These are phyloP conservation scores for Peromyscus nudipes DNA, from an alignment of 2,797 vertebrate genomes.

Conservation along the genomic window DNA sequence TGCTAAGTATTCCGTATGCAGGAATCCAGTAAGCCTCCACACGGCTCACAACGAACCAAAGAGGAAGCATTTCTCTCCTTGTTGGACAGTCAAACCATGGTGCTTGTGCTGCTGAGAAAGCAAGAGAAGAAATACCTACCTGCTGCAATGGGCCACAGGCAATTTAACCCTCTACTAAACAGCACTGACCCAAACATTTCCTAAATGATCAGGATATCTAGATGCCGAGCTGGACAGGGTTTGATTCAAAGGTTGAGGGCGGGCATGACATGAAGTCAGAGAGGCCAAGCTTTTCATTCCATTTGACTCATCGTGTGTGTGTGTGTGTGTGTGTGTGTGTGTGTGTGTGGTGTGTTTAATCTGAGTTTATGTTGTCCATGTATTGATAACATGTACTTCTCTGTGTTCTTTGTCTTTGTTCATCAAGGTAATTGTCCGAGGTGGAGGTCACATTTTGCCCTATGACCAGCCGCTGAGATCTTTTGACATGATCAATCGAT, in stretches of 20 bases:
- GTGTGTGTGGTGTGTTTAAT: background rate
- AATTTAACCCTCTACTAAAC: background rate
- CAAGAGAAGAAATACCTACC: background rate
- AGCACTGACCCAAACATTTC: background rate
- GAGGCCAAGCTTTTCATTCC: background rate
- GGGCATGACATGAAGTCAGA: background rate
- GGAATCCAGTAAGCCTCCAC: background rate
- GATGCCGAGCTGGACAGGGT: background rate
- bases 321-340: background rate
- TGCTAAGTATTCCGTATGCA: background rate
- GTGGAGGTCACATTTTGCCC: conserved; percentile 93
- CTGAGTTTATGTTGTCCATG: background rate
- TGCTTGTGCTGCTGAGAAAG: background rate
- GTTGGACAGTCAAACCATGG: background rate
- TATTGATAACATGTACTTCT: background rate
- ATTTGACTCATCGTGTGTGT: background rate
- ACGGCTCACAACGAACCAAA: background rate
- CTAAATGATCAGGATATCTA: background rate
- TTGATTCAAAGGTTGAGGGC: background rate
- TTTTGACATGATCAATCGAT: conserved; percentile 94
- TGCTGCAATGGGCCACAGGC: background rate
- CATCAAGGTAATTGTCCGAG: conserved; percentile 91
- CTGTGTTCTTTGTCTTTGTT: conserved; percentile 59
- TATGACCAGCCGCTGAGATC: conserved; percentile 92
- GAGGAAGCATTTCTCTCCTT: background rate